phyloP scores from a whole-genome alignment of 2,113 vertebrate species.

The Corydoras maculifer region DNA sequence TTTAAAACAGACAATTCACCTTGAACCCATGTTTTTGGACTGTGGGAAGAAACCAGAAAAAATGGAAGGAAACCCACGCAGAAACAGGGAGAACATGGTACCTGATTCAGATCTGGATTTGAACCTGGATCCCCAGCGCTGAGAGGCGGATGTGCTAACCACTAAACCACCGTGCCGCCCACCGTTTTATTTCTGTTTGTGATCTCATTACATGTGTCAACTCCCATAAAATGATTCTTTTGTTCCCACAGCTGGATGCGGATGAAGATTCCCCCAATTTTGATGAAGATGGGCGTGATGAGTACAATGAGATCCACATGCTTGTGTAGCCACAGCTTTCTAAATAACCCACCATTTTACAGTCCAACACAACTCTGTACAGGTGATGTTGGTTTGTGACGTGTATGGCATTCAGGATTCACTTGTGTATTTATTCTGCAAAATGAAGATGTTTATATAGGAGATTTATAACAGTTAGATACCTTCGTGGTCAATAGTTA shows the following conservation, averaged over 20 bases:
- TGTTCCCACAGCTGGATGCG: constrained; percentile 75
- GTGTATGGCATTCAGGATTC: constrained; percentile 11
- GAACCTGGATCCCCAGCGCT: no score
- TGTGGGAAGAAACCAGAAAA: no score
- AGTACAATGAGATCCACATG: constrained; percentile 98
- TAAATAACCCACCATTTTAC: neutral
- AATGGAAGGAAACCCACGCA: no score
- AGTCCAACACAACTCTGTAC: neutral
- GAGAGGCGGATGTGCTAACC: no score
- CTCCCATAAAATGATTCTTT: neutral
- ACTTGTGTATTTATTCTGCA: constrained; percentile 30
- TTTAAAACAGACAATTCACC: no score
- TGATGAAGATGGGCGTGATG: constrained; percentile 87
- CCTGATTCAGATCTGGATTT: no score
- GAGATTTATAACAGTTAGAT: constrained; percentile 16
- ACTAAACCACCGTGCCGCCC: no score
- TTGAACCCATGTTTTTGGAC: no score
- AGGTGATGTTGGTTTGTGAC: constrained; percentile 21
- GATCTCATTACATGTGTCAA: no score
- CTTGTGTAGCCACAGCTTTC: constrained; percentile 67
- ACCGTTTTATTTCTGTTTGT: no score
- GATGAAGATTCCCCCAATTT: constrained; percentile 93
- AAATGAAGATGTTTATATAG: constrained; percentile 14
- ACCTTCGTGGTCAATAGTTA: constrained; percentile 18
- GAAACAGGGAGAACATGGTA: no score